Percentiles rank a stretch among this genome's conserved stretches.
Evolutionary conservation across 2,113 vertebrate species (phyloP).

Genomic region (Salvelinus sp.): DNA sequence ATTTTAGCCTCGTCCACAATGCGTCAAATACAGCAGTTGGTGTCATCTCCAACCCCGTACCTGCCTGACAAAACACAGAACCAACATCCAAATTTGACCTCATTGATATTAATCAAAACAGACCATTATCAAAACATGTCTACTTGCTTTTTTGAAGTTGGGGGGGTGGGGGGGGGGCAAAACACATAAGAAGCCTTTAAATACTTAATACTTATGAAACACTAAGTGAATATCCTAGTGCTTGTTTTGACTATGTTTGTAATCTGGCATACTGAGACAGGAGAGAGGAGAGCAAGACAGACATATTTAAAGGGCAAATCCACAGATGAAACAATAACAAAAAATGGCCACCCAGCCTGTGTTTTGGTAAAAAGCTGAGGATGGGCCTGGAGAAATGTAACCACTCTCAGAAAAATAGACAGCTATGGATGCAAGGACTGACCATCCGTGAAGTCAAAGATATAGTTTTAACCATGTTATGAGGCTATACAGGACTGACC

Average conservation of each 20-base stretch:
- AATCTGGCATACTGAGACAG: constrained; percentile 18
- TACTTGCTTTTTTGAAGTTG: constrained; percentile 27
- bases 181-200: too few relatives aligned
- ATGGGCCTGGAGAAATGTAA: too few relatives aligned
- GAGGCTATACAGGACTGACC: too few relatives aligned
- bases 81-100: constrained; percentile 46
- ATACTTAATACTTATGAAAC: constrained; percentile 44
- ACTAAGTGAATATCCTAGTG: constrained; percentile 33
- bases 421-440: too few relatives aligned
- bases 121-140: not conserved
- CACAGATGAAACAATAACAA: too few relatives aligned
- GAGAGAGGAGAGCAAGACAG: constrained; percentile 19
- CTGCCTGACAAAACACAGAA: constrained; percentile 33
- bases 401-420: too few relatives aligned
- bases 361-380: too few relatives aligned
- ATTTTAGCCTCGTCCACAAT: constrained; percentile 13
- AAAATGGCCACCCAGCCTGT: too few relatives aligned
- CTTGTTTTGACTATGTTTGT: constrained; percentile 16
- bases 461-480: too few relatives aligned
- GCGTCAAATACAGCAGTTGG: constrained; percentile 25
- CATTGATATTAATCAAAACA: constrained; percentile 39
- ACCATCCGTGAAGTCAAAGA: too few relatives aligned
- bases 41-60: not conserved
- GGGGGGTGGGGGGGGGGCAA: constrained; percentile 36
- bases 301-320: constrained; percentile 10